These are phyloP conservation scores for Chanos chanos DNA, from an alignment of 2,797 vertebrate species.

Conservation along the genomic window DNA sequence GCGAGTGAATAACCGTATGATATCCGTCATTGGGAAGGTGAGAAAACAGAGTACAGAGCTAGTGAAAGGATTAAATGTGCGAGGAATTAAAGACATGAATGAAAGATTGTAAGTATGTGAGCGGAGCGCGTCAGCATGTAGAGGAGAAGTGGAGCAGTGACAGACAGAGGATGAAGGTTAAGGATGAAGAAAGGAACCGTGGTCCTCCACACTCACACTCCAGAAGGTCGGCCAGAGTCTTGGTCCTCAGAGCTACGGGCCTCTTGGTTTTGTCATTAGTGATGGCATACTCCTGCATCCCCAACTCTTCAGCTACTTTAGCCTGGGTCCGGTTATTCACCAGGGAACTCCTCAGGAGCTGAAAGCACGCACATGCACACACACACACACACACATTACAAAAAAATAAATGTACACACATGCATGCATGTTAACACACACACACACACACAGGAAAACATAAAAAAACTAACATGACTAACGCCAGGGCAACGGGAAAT, in stretches of 20 bases:
- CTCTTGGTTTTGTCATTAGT: slow-evolving; percentile 98
- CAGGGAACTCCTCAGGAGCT: slow-evolving; percentile 93
- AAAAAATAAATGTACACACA: background rate
- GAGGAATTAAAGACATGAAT: no score
- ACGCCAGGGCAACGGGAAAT: slow-evolving; percentile 46
- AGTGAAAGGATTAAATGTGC: no score
- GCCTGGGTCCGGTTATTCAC: slow-evolving; percentile 98
- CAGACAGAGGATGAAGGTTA: no score
- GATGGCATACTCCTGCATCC: slow-evolving; percentile 97
- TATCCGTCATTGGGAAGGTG: background rate
- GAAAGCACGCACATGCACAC: slow-evolving; percentile 35
- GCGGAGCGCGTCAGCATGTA: no score
- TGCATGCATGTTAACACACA: background rate
- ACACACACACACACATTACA: slow-evolving; percentile 26
- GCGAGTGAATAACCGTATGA: background rate
- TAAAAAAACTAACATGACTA: slow-evolving; percentile 35
- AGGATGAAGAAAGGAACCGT: no score
- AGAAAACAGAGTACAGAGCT: no score
- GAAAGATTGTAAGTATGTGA: no score
- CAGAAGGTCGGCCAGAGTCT: slow-evolving; percentile 92
- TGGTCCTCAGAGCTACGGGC: slow-evolving; percentile 88
- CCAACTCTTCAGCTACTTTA: slow-evolving; percentile 95
- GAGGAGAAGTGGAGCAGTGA: no score
- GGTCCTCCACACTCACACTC: slow-evolving; percentile 91
- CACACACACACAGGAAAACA: background rate